These are phyloP conservation scores for Cardiocondyla obscurior DNA, from an alignment of 1,140 invertebrate species.

Conservation along the genomic window DNA sequence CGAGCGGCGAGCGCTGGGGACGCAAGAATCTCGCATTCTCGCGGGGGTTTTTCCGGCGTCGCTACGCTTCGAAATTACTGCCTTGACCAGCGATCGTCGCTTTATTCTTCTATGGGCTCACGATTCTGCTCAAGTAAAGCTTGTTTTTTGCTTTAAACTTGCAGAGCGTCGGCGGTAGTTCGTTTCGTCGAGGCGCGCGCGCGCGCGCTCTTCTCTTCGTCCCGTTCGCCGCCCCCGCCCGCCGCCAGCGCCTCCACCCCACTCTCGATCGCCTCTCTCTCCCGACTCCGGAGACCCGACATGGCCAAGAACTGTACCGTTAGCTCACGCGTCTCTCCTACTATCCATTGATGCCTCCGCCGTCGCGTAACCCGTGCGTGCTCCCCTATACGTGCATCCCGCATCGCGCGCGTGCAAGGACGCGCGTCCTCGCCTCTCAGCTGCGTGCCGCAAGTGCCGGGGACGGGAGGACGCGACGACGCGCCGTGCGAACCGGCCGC, in stretches of 20 bases:
- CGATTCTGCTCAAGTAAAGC: too few species aligned
- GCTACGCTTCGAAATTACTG: too few species aligned
- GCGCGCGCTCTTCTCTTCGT: neutral
- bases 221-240: neutral
- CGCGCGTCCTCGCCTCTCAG: constrained; percentile 41
- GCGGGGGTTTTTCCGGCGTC: too few species aligned
- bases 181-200: neutral
- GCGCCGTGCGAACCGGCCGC: neutral
- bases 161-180: too few species aligned
- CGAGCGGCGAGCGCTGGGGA: too few species aligned
- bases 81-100: too few species aligned
- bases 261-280: neutral
- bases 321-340: constrained; percentile 48
- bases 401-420: constrained; percentile 46
- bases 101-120: too few species aligned
- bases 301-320: constrained; percentile 49
- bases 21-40: too few species aligned
- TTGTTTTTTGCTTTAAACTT: too few species aligned
- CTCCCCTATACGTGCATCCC: constrained; percentile 30
- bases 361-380: constrained; percentile 47
- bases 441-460: constrained; percentile 1
- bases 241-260: neutral
- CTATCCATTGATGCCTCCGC: constrained; percentile 46
- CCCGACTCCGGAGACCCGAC: too few species aligned
- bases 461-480: constrained; percentile 2